Base-by-base conservation (phyloP, 2,797 vertebrate species). In the Cheirogaleus major region DNA sequence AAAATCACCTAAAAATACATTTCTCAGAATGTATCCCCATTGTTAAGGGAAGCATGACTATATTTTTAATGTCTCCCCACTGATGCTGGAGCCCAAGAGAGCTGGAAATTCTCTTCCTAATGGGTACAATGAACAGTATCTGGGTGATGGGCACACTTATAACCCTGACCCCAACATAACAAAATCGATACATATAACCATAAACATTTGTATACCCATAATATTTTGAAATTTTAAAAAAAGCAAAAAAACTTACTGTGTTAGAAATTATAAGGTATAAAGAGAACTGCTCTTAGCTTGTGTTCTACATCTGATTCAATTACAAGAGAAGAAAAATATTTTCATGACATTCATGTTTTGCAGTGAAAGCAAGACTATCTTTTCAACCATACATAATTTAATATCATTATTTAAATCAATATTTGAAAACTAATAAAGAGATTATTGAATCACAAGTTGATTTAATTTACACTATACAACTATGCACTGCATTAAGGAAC, bases 331-430 rank as follows among this genome's bases (percentile, higher is more conserved):
- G 61, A 27, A 55, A 63, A 91, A n/a, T 11, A 91, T 82, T 75
- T 35, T 65, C 38, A 82, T 81, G 48, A 32, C 1, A 91, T 87
- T 80, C 23, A n/a, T 79, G 22, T 32, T 30, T 72, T 73, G 4
- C 10, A 27, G 20, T 55, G 23, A 61, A 96, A 96, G 32, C 18
- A 84, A 91, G 30, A 75, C 57, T 92, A 82, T 61, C 18, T 79
- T 82, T 94, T 79, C 55, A 88, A 45, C 6, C 23, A 72, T 72
- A 76, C 5, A 48, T 69, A 94, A 88, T 83, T 87, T 91, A 93
- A 63, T 48, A 76, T 70, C 7, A 82, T 79, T 93, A 73, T 57
- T 88, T 90, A 96, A 95, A 93, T 92, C 69, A 95, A 59, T 89
- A 95, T 76, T 91, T 81, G 72, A 94, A 78, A 91, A 70, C 18